Evolutionary conservation across 1,140 invertebrate genomes (phyloP), one percentile per base, ranked within the genome.

Genomic region (Capitella teleta): DNA sequence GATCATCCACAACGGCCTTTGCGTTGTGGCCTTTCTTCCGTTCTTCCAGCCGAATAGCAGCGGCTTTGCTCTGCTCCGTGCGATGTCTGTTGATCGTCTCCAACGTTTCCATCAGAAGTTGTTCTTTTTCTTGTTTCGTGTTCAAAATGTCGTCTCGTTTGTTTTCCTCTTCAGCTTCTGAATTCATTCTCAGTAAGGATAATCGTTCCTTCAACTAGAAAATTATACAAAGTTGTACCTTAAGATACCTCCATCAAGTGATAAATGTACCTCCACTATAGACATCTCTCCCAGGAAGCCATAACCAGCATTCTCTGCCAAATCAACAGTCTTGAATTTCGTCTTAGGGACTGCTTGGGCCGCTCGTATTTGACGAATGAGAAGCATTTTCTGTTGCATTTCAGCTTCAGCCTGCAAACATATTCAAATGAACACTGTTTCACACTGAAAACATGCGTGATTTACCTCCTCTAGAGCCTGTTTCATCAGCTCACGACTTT

Each of bases 281-380:
- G 69, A 72, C 69, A 74, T 73, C 52, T 74, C 71, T 54, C 61
- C 58, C 1, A 72, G 61, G 6, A 72, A 55, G 10, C 69, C 64
- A 53, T 60, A 57, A 10, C 69, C 69, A 36, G 67, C 54, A 16
- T 67, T 65, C 10, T 61, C 52, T 5, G 70, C 63, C 5, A 71
- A 49, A 54, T 74, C 70, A 2, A 73, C 34, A 67, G 56, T 51
- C 73, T 74, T 24, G 8, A 21, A 26, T 36, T 14, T 10, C 45
- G 5, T 5, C 57, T 62, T 5, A 1, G 65, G 64, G 8, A 63
- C 60, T 8, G 64, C 61, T 42, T 72, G 67, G 57, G 69, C 61
- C 3, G 68, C 71, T 43, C 66, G 53, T 12, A 74, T 74, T 56
- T 73, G 61, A 19, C 66, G 60, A 38, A 74, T 74, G 16, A 74